These are phyloP conservation scores for Carlito syrichta DNA, from an alignment of 2,113 vertebrate species.

Conservation along the genomic window DNA sequence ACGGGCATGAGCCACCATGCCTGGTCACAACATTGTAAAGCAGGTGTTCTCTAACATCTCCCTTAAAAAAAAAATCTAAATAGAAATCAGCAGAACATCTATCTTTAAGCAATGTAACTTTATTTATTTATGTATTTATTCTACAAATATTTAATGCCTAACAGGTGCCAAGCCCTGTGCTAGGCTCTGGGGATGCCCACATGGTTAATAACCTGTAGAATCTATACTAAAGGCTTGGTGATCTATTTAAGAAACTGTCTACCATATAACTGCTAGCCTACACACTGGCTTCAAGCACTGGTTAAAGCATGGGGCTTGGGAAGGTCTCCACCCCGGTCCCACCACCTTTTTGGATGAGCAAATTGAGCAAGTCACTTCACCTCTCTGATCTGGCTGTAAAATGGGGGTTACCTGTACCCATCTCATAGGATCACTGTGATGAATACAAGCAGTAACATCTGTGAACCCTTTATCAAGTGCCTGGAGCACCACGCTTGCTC, in stretches of 20 bases:
- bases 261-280: not conserved
- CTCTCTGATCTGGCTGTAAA: not conserved
- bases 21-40: constrained; percentile 46
- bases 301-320: not conserved
- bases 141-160: not conserved
- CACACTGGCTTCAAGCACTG: not conserved
- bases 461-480: not conserved
- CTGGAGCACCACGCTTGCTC: rapidly evolving
- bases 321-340: not conserved
- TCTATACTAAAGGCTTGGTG: not conserved
- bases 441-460: rapidly evolving
- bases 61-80: not conserved
- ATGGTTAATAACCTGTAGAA: not conserved
- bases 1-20: too few species aligned
- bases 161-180: not conserved
- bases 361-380: not conserved
- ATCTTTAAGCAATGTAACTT: not conserved
- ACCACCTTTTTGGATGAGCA: not conserved
- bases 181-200: not conserved
- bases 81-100: not conserved
- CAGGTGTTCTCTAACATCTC: constrained; percentile 13
- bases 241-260: not conserved
- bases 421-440: not conserved
- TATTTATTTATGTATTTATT: not conserved
- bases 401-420: not conserved